A percentile compares a stretch with the other conserved stretches of the same genome.
These are phyloP conservation scores for Drosophila arawakana DNA, from an alignment of 1,140 invertebrate genomes.

Conservation along the genomic window DNA sequence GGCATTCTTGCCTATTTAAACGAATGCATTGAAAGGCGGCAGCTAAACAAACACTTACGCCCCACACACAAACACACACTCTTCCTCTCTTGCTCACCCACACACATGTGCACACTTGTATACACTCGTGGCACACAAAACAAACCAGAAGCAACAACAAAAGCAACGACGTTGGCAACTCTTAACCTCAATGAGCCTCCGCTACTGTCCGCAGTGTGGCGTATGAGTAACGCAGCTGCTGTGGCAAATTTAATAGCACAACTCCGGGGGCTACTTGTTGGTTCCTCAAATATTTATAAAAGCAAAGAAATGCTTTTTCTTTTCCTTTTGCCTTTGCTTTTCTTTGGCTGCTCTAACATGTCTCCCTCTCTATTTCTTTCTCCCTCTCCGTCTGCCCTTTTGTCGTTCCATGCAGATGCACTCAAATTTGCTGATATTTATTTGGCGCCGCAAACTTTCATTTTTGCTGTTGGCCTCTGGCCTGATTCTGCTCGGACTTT, in stretches of 20 bases:
- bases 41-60: slow-evolving; percentile 28
- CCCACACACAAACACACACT: not conserved
- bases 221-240: slow-evolving; percentile 73
- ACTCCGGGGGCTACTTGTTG: slow-evolving; percentile 75
- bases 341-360: not conserved
- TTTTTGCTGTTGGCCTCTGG: slow-evolving; percentile 67
- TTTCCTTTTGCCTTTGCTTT: not conserved
- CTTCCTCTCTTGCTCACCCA: not conserved
- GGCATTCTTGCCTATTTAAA: slow-evolving; percentile 51
- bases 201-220: slow-evolving; percentile 45
- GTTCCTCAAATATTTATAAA: slow-evolving; percentile 76
- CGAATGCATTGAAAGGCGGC: slow-evolving; percentile 26
- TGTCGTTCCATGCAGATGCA: slow-evolving; percentile 68
- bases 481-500: slow-evolving; percentile 69
- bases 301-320: slow-evolving; percentile 32
- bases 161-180: slow-evolving; percentile 51
- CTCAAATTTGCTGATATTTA: slow-evolving; percentile 77
- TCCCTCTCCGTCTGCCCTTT: not conserved
- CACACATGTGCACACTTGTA: not conserved
- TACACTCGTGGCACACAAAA: slow-evolving; percentile 34
- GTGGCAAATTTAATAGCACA: slow-evolving; percentile 61
- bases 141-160: slow-evolving; percentile 44
- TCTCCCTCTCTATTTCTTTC: not conserved
- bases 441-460: slow-evolving; percentile 83
- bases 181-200: slow-evolving; percentile 74